These are phyloP conservation scores for Graphium colonna DNA, from an alignment of 2,888 invertebrate species.

Conservation along the genomic window DNA sequence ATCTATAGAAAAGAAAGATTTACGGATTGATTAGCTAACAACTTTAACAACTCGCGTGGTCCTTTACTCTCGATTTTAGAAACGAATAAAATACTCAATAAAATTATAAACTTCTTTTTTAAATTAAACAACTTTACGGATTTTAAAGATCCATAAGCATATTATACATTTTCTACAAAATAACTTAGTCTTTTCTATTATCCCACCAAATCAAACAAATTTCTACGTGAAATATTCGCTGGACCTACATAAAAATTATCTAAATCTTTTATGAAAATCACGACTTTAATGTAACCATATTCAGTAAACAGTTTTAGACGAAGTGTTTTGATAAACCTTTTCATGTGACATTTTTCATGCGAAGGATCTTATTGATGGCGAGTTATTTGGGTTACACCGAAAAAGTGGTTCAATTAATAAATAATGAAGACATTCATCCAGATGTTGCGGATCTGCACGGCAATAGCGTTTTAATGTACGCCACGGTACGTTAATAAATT, in stretches of 20 bases:
- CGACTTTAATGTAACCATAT: background rate
- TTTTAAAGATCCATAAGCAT: too few species aligned
- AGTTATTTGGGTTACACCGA: constrained; percentile 52
- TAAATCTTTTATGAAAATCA: background rate
- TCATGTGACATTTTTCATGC: constrained; percentile 6
- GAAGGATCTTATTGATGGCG: constrained; percentile 58
- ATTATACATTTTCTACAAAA: too few species aligned
- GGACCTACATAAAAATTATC: too few species aligned
- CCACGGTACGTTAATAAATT: constrained; percentile 49
- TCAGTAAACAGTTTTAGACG: background rate
- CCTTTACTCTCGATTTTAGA: too few species aligned
- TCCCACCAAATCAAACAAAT: constrained; percentile 2
- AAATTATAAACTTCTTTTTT: too few species aligned
- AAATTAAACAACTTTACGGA: too few species aligned
- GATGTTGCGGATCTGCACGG: constrained; percentile 75
- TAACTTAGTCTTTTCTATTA: too few species aligned
- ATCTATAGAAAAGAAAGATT: too few species aligned
- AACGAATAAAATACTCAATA: too few species aligned
- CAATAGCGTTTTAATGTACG: constrained; percentile 77
- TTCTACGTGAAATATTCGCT: too few species aligned
- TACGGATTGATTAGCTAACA: too few species aligned
- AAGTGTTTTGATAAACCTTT: background rate
- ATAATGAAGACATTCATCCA: constrained; percentile 58
- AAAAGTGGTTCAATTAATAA: constrained; percentile 54
- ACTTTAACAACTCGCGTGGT: too few species aligned